Conservation (phyloP, 1,140 invertebrate genomes). For the Drosophila oshimai region DNA sequence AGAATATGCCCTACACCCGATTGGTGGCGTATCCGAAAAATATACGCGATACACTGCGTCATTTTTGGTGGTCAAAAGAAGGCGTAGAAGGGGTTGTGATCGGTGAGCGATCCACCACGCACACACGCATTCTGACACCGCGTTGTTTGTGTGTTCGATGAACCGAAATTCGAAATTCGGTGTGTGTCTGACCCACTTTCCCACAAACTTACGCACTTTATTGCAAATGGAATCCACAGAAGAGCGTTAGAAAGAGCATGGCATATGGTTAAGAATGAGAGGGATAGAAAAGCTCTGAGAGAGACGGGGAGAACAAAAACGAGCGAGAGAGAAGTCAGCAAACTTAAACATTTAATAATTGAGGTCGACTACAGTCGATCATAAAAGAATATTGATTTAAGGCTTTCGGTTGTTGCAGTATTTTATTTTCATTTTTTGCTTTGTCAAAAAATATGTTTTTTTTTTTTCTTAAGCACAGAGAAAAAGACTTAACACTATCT, state of each 20-base stretch:
- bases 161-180: constrained; percentile 61
- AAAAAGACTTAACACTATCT: not conserved
- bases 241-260: constrained; percentile 25
- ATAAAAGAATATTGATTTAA: constrained; percentile 48
- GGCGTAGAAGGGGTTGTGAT: not conserved
- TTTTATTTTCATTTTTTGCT: not conserved
- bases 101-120: not conserved
- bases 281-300: not conserved
- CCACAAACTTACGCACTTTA: constrained; percentile 73
- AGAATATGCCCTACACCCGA: constrained; percentile 14
- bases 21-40: constrained; percentile 34
- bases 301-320: not conserved
- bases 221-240: constrained; percentile 72
- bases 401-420: not conserved
- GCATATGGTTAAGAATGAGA: constrained; percentile 1
- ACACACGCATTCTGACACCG: constrained; percentile 30
- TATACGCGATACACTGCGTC: constrained; percentile 30
- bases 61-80: constrained; percentile 7
- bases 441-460: no score
- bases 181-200: constrained; percentile 71
- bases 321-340: not conserved
- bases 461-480: not conserved
- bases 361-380: constrained; percentile 40
- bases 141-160: constrained; percentile 78
- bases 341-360: constrained; percentile 49